Percentiles rank a stretch among this genome's conserved stretches.
Evolutionary conservation across 2,888 invertebrate genomes (phyloP).

Genomic region (Calephelis perditalis): DNA sequence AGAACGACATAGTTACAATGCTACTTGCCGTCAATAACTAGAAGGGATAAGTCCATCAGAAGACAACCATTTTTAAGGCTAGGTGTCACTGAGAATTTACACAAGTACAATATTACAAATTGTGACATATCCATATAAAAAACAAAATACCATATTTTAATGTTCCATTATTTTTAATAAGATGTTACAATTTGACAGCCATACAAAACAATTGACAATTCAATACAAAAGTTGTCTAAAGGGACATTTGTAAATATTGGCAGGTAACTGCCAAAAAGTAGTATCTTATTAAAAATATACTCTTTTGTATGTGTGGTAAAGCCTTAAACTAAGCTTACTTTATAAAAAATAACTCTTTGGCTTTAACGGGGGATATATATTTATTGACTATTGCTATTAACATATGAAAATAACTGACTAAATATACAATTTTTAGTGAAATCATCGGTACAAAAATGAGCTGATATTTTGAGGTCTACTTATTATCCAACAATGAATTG

Average conservation of each 20-base stretch:
- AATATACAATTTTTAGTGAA: constrained; percentile 4
- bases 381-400: constrained; percentile 8
- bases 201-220: neutral
- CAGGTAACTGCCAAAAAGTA: constrained; percentile 4
- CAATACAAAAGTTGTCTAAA: constrained; percentile 4
- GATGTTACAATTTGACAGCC: neutral
- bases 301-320: neutral
- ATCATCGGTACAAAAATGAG: neutral
- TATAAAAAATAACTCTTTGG: constrained; percentile 13
- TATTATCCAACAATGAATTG: neutral
- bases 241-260: neutral
- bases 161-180: neutral
- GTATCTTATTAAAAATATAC: neutral
- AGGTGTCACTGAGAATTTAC: neutral
- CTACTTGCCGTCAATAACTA: constrained; percentile 22
- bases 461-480: neutral
- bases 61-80: constrained; percentile 7
- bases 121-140: neutral
- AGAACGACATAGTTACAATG: constrained; percentile 18
- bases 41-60: neutral
- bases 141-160: constrained; percentile 1
- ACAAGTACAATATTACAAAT: constrained; percentile 1
- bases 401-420: constrained; percentile 1
- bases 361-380: constrained; percentile 12
- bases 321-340: constrained; percentile 11